phyloP scores from a whole-genome alignment of 2,113 vertebrate species.

The human (Homo sapiens) region GRCh38 chr7:85024501-85025000 shows the following conservation, averaged over 20 bases:
- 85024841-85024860: constrained; percentile 34
- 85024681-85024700: neutral
- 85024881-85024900: neutral
- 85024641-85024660: neutral
- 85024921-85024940: neutral
- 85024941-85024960: neutral
- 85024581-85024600: constrained; percentile 34
- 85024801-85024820: constrained; percentile 38
- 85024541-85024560: constrained; percentile 2
- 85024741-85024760: constrained; percentile 34
- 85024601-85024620: constrained; percentile 30
- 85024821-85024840: neutral
- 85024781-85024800: neutral
- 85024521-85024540: neutral
- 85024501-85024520: neutral
- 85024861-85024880: neutral
- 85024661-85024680: constrained; percentile 24
- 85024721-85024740: neutral
- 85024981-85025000: neutral
- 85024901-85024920: neutral
- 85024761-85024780: constrained; percentile 39
- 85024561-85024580: neutral
- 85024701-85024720: neutral
- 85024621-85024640: constrained; percentile 1
- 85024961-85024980: neutral